Evolutionary conservation across 1,140 invertebrate species (phyloP).

Genomic region (Euglossa dilemma): DNA sequence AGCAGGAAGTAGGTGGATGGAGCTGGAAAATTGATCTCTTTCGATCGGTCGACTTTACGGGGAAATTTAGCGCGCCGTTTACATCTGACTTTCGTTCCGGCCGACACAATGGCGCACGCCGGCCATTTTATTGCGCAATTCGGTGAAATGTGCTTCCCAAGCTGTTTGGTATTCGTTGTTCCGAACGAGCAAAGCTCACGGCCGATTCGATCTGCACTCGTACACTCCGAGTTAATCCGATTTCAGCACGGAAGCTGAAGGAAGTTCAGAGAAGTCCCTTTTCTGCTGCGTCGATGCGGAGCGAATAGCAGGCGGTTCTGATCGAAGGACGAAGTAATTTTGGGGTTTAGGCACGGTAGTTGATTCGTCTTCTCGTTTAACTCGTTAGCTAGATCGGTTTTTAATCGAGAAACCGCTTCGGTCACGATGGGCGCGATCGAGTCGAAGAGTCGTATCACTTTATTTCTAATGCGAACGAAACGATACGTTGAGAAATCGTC

Average conservation of each 20-base stretch:
- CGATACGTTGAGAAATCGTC: background rate
- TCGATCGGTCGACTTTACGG: background rate
- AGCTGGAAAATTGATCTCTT: slow-evolving; percentile 15
- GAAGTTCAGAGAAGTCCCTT: background rate
- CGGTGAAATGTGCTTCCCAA: background rate
- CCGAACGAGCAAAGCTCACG: background rate
- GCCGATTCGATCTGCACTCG: background rate
- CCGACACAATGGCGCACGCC: background rate
- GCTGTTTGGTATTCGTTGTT: background rate
- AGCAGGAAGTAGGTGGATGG: slow-evolving; percentile 14
- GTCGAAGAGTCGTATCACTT: too few species aligned
- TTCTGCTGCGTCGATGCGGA: too few species aligned
- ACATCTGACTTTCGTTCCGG: background rate
- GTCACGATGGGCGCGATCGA: too few species aligned
- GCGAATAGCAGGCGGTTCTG: background rate
- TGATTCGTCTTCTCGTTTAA: background rate
- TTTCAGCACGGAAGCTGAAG: background rate
- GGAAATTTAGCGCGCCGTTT: background rate
- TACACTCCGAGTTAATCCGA: background rate
- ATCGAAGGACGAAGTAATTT: background rate
- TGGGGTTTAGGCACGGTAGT: background rate
- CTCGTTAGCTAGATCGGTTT: background rate
- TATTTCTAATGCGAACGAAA: too few species aligned
- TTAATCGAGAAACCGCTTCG: background rate
- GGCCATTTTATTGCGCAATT: slow-evolving; percentile 24